Evolutionary conservation across 2,888 invertebrate genomes (phyloP), one percentile per base, ranked within the genome.

Genomic region (Rotaria macrura): DNA sequence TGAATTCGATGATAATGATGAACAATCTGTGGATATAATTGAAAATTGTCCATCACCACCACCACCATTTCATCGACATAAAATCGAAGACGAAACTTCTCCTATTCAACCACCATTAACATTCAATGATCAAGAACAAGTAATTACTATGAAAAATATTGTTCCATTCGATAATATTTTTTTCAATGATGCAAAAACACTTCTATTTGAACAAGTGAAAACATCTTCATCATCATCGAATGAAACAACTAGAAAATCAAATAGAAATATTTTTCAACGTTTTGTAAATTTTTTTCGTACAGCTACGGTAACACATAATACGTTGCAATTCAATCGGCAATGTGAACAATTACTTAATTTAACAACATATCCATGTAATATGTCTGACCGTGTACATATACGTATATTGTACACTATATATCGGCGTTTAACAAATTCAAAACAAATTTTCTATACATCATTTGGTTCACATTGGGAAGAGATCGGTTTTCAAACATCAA

Each of bases 161-260:
- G 43, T 79, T 9, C 79, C 79, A 79, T 79, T 79, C n/a, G 79
- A 79, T 79, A 79, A 25, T 79, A 79, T 79, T n/a, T 79, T 79
- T 79, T 79, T 79, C n/a, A 43, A 7, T n/a, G 79, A 79, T 43
- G 79, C 79, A 20, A 79, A 79, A 79, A 25, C 2, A n/a, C 43
- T 43, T 79, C n/a, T 79, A 25, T 43, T 79, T 43, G 40, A 40
- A 40, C 43, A 25, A 25, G 43, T 43, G 3, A 23, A 10, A 79
- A 43, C 25, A 25, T 10, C 7, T n/a, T 10, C 25, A 3, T 25
- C 79, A 25, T 20, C 25, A 43, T 40, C 20, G 3, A 23, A 23
- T 43, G 43, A 40, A 40, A 9, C 79, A 79, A 43, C 0, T 4
- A 43, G 14, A n/a, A 65, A 38, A 65, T 65, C 65, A 17, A 0